Evolutionary conservation across 2,797 vertebrate species (phyloP).

Genomic region (Macroramphosus scolopax): DNA sequence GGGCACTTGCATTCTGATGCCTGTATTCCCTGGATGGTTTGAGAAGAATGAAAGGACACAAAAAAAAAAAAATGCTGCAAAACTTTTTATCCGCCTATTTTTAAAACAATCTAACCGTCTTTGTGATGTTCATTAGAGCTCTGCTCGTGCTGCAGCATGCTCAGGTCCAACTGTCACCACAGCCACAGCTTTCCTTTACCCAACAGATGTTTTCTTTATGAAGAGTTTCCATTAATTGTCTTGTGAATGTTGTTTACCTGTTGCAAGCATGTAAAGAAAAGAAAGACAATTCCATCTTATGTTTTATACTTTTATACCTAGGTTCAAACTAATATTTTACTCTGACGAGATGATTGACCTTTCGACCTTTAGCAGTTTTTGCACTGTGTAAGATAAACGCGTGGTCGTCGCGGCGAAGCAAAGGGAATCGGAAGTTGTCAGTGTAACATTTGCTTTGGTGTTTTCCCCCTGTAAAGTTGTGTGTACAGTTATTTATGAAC

Average conservation of each 20-base stretch:
- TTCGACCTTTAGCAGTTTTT: conserved; percentile 43
- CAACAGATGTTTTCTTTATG: conserved; percentile 10
- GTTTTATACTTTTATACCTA: conserved; percentile 72
- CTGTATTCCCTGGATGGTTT: conserved; percentile 26
- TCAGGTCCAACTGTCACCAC: conserved; percentile 41
- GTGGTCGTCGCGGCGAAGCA: conserved; percentile 31
- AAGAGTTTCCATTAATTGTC: conserved; percentile 14
- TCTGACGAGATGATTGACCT: conserved; percentile 25
- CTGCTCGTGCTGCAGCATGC: conserved; percentile 30
- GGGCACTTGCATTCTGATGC: conserved; percentile 20
- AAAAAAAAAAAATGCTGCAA: conserved; percentile 52
- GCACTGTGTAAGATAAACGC: conserved; percentile 42
- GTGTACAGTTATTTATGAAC: conserved; percentile 76
- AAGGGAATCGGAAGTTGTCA: conserved; percentile 31
- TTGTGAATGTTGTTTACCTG: conserved; percentile 43
- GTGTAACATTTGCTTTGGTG: conserved; percentile 46
- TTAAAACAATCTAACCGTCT: conserved; percentile 30
- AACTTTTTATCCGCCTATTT: conserved; percentile 50
- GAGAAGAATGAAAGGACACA: conserved; percentile 20
- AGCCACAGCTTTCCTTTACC: no score
- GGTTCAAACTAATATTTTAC: conserved; percentile 43
- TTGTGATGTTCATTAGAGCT: conserved; percentile 33
- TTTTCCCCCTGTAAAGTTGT: conserved; percentile 57
- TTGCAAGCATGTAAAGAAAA: conserved; percentile 55
- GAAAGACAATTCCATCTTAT: conserved; percentile 26